A percentile compares a stretch with the other conserved stretches of the same genome.
phyloP scores from a whole-genome alignment of 2,113 vertebrate species.

The Tretioscincus oriximinensis region DNA sequence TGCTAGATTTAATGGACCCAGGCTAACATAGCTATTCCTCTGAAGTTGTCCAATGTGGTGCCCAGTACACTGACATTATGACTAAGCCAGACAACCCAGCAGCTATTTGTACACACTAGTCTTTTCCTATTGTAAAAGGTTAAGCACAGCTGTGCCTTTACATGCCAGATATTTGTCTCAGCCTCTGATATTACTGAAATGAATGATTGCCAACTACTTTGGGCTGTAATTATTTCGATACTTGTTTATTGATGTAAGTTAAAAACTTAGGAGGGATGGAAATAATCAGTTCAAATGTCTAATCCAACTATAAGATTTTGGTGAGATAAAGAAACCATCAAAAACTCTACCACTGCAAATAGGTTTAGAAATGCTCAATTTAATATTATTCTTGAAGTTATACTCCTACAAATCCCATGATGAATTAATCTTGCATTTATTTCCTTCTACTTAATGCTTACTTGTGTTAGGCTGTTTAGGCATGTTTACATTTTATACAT shows the following conservation, averaged over 20 bases:
- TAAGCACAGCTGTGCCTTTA: background rate
- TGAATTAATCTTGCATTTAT: background rate
- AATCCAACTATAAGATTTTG: background rate
- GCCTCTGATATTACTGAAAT: background rate
- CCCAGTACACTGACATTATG: background rate
- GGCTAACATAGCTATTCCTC: too few species aligned
- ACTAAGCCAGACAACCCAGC: background rate
- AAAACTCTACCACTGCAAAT: background rate
- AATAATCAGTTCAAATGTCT: background rate
- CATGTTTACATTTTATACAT: background rate
- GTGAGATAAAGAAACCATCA: background rate
- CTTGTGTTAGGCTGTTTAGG: conserved; percentile 7
- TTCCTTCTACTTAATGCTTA: conserved; percentile 11
- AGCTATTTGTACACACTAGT: background rate
- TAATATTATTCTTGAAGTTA: background rate
- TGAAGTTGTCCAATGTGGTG: background rate
- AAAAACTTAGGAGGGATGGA: too few species aligned
- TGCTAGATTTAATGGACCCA: too few species aligned
- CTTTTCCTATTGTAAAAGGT: background rate
- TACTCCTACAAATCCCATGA: conserved; percentile 5
- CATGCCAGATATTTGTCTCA: too few species aligned
- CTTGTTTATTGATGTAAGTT: background rate
- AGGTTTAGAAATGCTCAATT: background rate
- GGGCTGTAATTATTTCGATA: background rate
- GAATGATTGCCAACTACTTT: background rate